Conservation (phyloP, 2,113 vertebrate species). For the Glaucomys volans region DNA sequence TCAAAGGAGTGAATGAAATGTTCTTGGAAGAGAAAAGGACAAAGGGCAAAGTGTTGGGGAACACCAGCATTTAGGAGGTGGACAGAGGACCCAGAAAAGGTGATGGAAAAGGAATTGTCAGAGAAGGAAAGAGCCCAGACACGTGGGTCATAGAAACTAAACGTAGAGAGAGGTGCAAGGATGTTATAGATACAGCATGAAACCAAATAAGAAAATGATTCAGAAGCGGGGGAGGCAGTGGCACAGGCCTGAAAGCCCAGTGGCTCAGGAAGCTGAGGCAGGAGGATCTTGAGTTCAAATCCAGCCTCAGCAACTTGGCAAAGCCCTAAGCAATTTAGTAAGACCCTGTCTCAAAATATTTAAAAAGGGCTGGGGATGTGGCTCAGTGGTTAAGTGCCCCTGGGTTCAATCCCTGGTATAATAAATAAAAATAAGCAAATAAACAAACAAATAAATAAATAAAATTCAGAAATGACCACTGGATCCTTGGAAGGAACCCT, state of each 20-base stretch:
- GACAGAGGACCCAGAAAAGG: conserved; percentile 17
- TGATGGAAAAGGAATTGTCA: conserved; percentile 3
- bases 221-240: background rate
- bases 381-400: too few species aligned
- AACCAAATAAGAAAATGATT: background rate
- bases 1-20: background rate
- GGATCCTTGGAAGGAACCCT: background rate
- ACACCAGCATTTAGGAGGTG: background rate
- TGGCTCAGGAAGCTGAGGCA: too few species aligned
- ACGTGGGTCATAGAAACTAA: background rate
- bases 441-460: too few species aligned
- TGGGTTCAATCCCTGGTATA: too few species aligned
- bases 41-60: background rate
- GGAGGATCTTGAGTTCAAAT: too few species aligned
- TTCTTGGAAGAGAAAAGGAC: background rate
- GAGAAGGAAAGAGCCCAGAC: background rate
- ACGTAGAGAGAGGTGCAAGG: background rate
- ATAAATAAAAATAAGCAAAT: too few species aligned
- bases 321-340: too few species aligned
- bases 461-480: background rate
- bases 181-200: background rate
- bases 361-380: too few species aligned
- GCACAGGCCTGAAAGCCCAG: too few species aligned
- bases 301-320: too few species aligned
- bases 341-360: too few species aligned